phyloP scores from a whole-genome alignment of 2,113 vertebrate genomes.

The Polypterus senegalus region DNA sequence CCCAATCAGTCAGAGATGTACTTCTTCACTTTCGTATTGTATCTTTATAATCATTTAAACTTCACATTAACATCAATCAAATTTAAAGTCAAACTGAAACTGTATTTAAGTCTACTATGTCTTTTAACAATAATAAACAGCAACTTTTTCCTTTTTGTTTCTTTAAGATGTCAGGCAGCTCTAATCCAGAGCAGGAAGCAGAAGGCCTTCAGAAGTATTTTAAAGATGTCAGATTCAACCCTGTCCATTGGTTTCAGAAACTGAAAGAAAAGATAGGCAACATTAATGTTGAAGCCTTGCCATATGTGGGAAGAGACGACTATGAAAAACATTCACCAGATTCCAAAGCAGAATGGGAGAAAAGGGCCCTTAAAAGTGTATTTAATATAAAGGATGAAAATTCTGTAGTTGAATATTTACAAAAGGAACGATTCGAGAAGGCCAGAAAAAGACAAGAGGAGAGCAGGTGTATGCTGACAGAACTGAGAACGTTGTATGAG shows the following conservation, averaged over 20 bases:
- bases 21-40: too few relatives aligned
- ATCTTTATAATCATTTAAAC: too few relatives aligned
- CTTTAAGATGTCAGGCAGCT: too few relatives aligned
- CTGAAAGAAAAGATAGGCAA: conserved; percentile 15
- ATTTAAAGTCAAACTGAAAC: too few relatives aligned
- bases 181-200: neutral
- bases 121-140: too few relatives aligned
- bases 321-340: conserved; percentile 19
- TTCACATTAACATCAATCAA: too few relatives aligned
- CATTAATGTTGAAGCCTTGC: conserved; percentile 17
- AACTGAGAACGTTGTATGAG: conserved; percentile 8
- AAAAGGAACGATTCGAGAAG: conserved; percentile 2
- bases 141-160: too few relatives aligned
- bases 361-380: conserved; percentile 15
- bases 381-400: conserved; percentile 3
- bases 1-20: too few relatives aligned
- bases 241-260: conserved; percentile 24
- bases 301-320: conserved; percentile 22
- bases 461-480: neutral
- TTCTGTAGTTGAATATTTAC: neutral
- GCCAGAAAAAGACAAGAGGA: conserved; percentile 6
- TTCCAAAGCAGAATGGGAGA: conserved; percentile 17
- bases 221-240: conserved; percentile 19
- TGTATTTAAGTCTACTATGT: too few relatives aligned
- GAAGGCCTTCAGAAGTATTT: conserved; percentile 19